These are phyloP conservation scores for Percina caprodes DNA, from an alignment of 2,113 vertebrate genomes.

Conservation along the genomic window DNA sequence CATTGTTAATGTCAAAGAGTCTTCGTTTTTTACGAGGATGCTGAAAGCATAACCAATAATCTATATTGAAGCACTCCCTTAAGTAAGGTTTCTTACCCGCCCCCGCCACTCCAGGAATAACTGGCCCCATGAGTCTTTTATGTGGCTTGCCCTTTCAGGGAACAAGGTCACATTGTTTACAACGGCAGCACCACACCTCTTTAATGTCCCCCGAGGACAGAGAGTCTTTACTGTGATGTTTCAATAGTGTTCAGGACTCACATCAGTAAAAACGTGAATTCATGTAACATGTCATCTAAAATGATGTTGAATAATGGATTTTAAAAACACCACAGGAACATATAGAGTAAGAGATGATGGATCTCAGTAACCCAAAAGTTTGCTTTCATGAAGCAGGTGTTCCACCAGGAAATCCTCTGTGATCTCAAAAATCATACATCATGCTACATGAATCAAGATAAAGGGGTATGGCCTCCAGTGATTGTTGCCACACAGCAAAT, in stretches of 20 bases:
- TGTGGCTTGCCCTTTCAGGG: slow-evolving; percentile 51
- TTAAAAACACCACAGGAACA: slow-evolving; percentile 3
- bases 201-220: slow-evolving; percentile 47
- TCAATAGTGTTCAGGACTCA: slow-evolving; percentile 3
- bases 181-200: slow-evolving; percentile 29
- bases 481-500: slow-evolving; percentile 58
- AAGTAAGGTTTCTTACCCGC: slow-evolving; percentile 18
- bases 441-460: slow-evolving; percentile 60
- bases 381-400: slow-evolving; percentile 23
- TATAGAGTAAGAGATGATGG: background rate
- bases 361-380: slow-evolving; percentile 12
- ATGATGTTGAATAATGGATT: slow-evolving; percentile 16
- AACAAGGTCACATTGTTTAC: slow-evolving; percentile 72
- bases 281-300: background rate
- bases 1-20: slow-evolving; percentile 39
- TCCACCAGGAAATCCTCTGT: slow-evolving; percentile 9
- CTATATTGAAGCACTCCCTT: slow-evolving; percentile 24
- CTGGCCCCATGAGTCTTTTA: slow-evolving; percentile 45
- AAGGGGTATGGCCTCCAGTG: slow-evolving; percentile 43
- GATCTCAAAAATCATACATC: slow-evolving; percentile 40
- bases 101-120: slow-evolving; percentile 54
- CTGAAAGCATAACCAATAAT: slow-evolving; percentile 46
- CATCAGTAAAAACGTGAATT: background rate
- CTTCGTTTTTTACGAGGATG: slow-evolving; percentile 28
- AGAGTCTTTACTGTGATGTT: slow-evolving; percentile 30